Evolutionary conservation across 2,888 invertebrate genomes (phyloP), one percentile per base, ranked within the genome.

Genomic region (Eupithecia abbreviata): DNA sequence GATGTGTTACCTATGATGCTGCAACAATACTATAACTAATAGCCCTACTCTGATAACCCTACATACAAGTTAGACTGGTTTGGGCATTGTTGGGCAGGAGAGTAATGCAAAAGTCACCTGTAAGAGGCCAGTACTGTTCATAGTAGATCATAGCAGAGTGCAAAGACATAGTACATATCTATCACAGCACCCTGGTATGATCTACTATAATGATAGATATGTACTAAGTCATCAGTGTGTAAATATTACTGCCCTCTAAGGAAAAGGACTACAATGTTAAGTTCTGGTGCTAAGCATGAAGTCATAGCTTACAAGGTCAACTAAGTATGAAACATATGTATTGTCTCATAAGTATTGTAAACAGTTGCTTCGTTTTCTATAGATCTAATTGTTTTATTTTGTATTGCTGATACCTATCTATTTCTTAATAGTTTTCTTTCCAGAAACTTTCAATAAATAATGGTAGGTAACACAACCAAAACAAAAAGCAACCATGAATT

Each of bases 291-390:
- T 1, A n/a, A 6, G 66, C 15, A 10, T 42, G 41, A 10, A 66
- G 66, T 66, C 66, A 65, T 66, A 12, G 15, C 41, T 42, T 9
- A 15, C 66, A 66, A 66, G 66, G 66, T 66, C 66, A 66, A 42
- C 7, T 42, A 15, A 66, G 41, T 15, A 66, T 2, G 42, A 66
- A 66, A 42, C 3, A 66, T 15, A 66, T 42, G 6, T 42, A 42
- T 42, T 66, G 65, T 65, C 42, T 42, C 42, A 42, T 66, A 42
- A 6, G 42, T 42, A 41, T 41, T 41, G 41, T 65, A 65, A 65
- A 65, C 41, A 65, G 41, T 65, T 65, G 15, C 42, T 42, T 42
- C 42, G 13, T 41, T 66, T 13, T 66, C 42, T 42, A 66, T 6
- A 66, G 66, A 65, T 30, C 65, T 65, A 65, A 51, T 51, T 51